Percentiles rank a stretch among this genome's conserved stretches.
Conservation (phyloP, 2,113 vertebrate genomes). For the Spea bombifrons region DNA sequence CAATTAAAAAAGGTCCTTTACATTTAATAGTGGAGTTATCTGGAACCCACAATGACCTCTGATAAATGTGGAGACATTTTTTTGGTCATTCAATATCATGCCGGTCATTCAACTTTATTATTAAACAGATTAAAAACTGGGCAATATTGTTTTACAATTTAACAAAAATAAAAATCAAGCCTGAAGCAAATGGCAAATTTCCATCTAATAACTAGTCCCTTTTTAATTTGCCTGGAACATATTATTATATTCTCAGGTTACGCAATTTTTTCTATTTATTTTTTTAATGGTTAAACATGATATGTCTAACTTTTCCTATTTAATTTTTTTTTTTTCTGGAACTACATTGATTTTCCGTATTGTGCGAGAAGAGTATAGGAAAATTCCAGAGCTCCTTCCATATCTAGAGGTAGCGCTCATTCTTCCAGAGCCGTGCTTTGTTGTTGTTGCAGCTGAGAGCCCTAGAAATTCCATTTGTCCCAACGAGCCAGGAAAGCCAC, state of each 20-base stretch:
- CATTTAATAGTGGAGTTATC: too few species aligned
- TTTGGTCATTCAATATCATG: too few species aligned
- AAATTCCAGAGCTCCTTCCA: slow-evolving; percentile 15
- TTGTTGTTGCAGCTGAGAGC: slow-evolving; percentile 46
- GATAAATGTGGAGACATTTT: too few species aligned
- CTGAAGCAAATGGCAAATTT: too few species aligned
- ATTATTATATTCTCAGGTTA: neutral
- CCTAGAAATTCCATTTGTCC: slow-evolving; percentile 44
- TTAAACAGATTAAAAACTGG: too few species aligned
- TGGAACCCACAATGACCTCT: too few species aligned
- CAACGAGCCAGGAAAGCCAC: slow-evolving; percentile 15
- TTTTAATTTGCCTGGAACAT: neutral
- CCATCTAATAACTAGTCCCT: too few species aligned
- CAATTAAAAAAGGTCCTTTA: too few species aligned
- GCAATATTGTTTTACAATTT: too few species aligned
- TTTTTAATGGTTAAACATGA: neutral
- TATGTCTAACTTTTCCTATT: slow-evolving; percentile 22
- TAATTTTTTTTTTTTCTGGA: slow-evolving; percentile 40
- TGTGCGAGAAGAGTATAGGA: slow-evolving; percentile 31
- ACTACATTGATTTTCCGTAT: slow-evolving; percentile 37
- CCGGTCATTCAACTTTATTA: too few species aligned
- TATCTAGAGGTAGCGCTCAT: slow-evolving; percentile 13
- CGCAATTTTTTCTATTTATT: neutral
- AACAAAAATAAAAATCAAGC: too few species aligned
- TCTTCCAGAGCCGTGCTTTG: slow-evolving; percentile 2